phyloP scores from a whole-genome alignment of 2,888 invertebrate genomes.

The Scaptomyza cyrtandrae region DNA sequence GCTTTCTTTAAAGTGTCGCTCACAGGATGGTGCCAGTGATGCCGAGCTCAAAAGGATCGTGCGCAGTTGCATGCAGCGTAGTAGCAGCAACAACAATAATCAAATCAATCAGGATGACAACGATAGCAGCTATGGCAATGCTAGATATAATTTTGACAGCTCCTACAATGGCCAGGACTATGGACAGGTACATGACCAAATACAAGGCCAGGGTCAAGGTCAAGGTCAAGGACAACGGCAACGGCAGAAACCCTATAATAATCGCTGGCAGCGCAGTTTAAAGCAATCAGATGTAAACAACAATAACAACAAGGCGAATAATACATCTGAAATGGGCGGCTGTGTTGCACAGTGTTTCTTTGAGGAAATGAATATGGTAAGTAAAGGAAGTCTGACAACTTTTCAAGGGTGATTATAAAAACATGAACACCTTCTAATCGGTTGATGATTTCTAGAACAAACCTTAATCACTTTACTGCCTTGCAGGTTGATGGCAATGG shows the following conservation, averaged over 20 bases:
- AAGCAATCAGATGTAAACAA: constrained; percentile 50
- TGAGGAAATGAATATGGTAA: constrained; percentile 89
- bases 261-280: constrained; percentile 57
- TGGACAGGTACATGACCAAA: constrained; percentile 57
- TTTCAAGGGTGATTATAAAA: too few relatives aligned
- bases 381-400: constrained; percentile 31
- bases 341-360: constrained; percentile 90
- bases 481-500: constrained; percentile 80
- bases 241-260: constrained; percentile 42
- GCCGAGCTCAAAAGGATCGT: constrained; percentile 87
- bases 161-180: constrained; percentile 49
- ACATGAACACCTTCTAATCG: too few relatives aligned
- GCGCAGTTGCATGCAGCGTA: constrained; percentile 86
- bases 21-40: constrained; percentile 87
- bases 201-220: constrained; percentile 41
- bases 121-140: constrained; percentile 32
- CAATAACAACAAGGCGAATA: constrained; percentile 39
- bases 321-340: constrained; percentile 58
- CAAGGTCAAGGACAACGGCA: constrained; percentile 55
- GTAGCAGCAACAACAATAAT: constrained; percentile 48
- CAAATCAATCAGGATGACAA: constrained; percentile 26
- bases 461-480: background rate
- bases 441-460: background rate
- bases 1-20: constrained; percentile 85
- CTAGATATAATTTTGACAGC: constrained; percentile 39